phyloP scores from a whole-genome alignment of 2,888 invertebrate species.

The Bombylius major region DNA sequence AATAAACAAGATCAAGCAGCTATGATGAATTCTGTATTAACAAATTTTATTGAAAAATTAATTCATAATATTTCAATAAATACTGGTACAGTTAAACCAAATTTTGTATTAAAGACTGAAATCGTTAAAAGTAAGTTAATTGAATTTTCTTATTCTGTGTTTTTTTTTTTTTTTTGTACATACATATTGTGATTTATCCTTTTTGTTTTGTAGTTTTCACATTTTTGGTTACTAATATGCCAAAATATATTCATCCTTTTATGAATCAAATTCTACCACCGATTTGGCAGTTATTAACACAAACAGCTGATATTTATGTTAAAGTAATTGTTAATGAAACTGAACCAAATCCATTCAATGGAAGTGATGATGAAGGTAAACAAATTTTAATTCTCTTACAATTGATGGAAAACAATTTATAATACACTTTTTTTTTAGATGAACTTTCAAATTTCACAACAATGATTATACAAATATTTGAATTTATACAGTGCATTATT shows the following conservation, averaged over 20 bases:
- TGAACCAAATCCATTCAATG: conserved; percentile 39
- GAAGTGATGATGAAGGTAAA: conserved; percentile 43
- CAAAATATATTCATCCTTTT: conserved; percentile 46
- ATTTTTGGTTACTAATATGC: conserved; percentile 46
- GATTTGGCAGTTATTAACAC: conserved; percentile 54
- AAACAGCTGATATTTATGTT: conserved; percentile 52
- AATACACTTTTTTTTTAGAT: conserved; percentile 25
- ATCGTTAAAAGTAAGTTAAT: conserved; percentile 41
- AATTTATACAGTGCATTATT: conserved; percentile 50
- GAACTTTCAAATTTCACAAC: conserved; percentile 51
- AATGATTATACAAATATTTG: conserved; percentile 52
- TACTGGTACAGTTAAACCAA: conserved; percentile 33
- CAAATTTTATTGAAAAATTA: conserved; percentile 52
- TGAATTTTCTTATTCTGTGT: neutral
- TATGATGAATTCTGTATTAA: conserved; percentile 51
- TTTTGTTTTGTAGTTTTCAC: conserved; percentile 39
- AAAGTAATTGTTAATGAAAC: conserved; percentile 47
- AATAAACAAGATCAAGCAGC: conserved; percentile 44
- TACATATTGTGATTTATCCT: neutral
- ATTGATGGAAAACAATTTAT: neutral
- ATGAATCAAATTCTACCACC: conserved; percentile 49
- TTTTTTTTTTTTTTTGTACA: neutral
- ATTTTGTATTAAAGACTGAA: conserved; percentile 51
- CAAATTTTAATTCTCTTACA: neutral
- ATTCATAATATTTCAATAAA: conserved; percentile 43